A percentile compares a stretch with the other conserved stretches of the same genome.
Conservation (phyloP, 1,140 invertebrate species). For the Euura saliciscinereae region DNA sequence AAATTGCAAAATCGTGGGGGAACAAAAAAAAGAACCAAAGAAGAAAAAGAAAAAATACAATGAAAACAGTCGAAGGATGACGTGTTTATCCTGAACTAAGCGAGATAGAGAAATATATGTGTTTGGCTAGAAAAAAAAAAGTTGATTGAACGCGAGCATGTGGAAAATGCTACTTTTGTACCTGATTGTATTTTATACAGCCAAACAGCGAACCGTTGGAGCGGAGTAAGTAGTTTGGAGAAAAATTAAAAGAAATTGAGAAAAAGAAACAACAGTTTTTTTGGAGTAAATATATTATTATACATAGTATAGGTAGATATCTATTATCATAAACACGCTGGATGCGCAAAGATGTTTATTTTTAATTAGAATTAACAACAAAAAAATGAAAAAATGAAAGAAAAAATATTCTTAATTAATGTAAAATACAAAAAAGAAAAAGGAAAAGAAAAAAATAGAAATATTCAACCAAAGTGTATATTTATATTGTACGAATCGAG, state of each 20-base stretch:
- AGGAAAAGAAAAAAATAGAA: neutral
- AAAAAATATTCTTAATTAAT: neutral
- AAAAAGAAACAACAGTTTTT: no score
- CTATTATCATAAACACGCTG: neutral
- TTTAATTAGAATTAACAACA: constrained; percentile 8
- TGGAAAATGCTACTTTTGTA: constrained; percentile 48
- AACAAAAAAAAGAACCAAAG: neutral
- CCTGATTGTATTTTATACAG: constrained; percentile 42
- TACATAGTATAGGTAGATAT: neutral
- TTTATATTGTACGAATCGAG: constrained; percentile 29
- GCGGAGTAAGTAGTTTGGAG: neutral
- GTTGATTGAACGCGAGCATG: neutral
- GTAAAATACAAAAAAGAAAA: neutral
- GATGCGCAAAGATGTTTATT: constrained; percentile 14
- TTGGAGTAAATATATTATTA: constrained; percentile 4
- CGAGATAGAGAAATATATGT: neutral
- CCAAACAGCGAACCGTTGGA: constrained; percentile 11
- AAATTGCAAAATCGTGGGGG: no score
- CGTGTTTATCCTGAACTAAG: neutral
- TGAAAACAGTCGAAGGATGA: neutral
- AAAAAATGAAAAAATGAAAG: no score
- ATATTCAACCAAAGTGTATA: constrained; percentile 49
- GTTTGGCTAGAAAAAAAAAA: neutral
- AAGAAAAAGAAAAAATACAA: neutral
- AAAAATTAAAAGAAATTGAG: no score